phyloP scores from a whole-genome alignment of 2,888 invertebrate genomes.

The Tiliacea aurago region DNA sequence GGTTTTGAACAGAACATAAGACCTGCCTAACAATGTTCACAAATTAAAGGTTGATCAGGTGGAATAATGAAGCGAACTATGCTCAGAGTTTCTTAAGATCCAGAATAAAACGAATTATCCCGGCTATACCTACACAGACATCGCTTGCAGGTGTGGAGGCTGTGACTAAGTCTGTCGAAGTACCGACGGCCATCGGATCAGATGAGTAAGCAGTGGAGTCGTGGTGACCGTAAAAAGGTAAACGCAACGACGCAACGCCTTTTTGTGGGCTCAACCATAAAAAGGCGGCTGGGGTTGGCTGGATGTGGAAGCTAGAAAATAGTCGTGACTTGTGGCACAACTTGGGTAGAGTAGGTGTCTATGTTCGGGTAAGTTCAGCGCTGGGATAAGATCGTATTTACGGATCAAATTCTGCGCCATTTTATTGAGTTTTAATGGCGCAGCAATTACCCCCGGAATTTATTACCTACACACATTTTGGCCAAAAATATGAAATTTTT shows the following conservation, averaged over 20 bases:
- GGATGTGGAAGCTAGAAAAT: background rate
- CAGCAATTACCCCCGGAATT: too few relatives aligned
- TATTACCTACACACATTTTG: too few relatives aligned
- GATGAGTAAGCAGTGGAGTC: too few relatives aligned
- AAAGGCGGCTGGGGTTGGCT: background rate
- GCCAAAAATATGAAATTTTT: too few relatives aligned
- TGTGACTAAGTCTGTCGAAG: background rate
- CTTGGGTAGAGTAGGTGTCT: too few relatives aligned
- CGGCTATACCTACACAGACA: background rate
- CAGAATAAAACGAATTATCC: background rate
- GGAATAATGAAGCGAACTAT: background rate
- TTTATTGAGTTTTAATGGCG: too few relatives aligned
- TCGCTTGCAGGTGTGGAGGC: background rate
- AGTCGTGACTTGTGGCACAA: background rate
- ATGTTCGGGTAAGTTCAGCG: too few relatives aligned
- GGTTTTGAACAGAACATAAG: background rate
- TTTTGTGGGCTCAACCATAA: background rate
- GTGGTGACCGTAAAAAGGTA: too few relatives aligned
- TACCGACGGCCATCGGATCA: background rate
- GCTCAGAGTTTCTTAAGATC: too few relatives aligned
- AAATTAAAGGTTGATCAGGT: background rate
- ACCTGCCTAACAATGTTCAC: background rate
- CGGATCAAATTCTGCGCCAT: too few relatives aligned
- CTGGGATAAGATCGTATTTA: too few relatives aligned
- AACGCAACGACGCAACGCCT: too few relatives aligned